These are phyloP conservation scores for Sarcophaga peregrina DNA, from an alignment of 1,140 invertebrate species.

Conservation along the genomic window DNA sequence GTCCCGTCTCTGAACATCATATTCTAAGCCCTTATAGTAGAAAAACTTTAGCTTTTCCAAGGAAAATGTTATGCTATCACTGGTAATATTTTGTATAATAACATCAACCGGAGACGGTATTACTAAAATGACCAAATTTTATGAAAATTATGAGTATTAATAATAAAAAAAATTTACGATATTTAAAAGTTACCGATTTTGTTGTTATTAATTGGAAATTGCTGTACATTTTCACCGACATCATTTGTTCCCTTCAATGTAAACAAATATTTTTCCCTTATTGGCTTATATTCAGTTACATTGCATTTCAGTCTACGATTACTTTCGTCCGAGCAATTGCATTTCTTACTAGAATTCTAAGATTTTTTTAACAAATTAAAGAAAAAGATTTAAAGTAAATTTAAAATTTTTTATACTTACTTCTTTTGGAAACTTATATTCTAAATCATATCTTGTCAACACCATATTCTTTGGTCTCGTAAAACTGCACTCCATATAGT, in stretches of 20 bases:
- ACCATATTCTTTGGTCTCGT: constrained; percentile 37
- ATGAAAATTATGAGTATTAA: background rate
- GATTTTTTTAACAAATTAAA: too few relatives aligned
- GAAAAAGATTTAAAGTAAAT: too few relatives aligned
- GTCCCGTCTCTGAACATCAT: constrained; percentile 23
- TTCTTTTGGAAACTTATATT: background rate
- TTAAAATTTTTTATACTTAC: background rate
- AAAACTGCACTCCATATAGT: constrained; percentile 41
- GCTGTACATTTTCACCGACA: background rate
- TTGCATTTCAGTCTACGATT: background rate
- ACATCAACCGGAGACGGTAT: constrained; percentile 33
- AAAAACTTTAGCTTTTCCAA: background rate
- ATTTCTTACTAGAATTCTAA: background rate
- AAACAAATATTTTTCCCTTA: constrained; percentile 19
- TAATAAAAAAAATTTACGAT: background rate
- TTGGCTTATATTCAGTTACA: background rate
- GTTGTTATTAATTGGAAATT: constrained; percentile 30
- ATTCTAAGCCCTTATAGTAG: constrained; percentile 25
- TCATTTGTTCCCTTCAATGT: constrained; percentile 31
- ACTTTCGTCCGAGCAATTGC: background rate
- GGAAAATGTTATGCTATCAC: constrained; percentile 8
- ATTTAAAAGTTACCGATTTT: constrained; percentile 1
- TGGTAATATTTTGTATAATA: background rate
- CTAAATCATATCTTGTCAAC: background rate
- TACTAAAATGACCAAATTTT: background rate